Evolutionary conservation across 2,797 vertebrate species (phyloP).

Genomic region (Cephalopachus bancanus): DNA sequence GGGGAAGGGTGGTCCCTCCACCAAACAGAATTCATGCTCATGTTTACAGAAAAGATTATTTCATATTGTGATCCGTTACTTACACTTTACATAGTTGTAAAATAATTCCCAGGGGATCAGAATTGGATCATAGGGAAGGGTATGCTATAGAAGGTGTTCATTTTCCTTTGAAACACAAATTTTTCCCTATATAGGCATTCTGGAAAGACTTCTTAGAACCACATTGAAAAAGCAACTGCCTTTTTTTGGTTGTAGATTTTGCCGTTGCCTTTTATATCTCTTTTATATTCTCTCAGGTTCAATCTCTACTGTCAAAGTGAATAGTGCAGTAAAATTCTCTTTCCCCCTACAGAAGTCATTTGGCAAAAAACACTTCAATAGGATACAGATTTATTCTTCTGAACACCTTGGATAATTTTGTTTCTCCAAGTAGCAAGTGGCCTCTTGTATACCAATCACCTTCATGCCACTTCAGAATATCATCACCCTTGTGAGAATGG

Average conservation of each 20-base stretch:
- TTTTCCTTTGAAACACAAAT: background rate
- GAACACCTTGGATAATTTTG: background rate
- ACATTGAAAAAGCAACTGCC: background rate
- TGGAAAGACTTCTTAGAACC: background rate
- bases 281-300: background rate
- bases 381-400: slow-evolving; percentile 57
- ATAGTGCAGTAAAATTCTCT: background rate
- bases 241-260: background rate
- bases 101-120: background rate
- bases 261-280: background rate
- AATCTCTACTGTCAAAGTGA: background rate
- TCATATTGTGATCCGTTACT: background rate
- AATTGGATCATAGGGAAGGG: background rate
- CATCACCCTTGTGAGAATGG: background rate
- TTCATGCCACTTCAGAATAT: background rate
- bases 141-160: background rate
- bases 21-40: background rate
- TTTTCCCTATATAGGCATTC: background rate
- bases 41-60: background rate
- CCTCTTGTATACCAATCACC: background rate
- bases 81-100: too few relatives aligned
- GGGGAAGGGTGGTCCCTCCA: background rate
- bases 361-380: background rate
- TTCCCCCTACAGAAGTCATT: background rate
- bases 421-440: background rate